Evolutionary conservation across 2,888 invertebrate species (phyloP).

Genomic region (Andricus curvator): DNA sequence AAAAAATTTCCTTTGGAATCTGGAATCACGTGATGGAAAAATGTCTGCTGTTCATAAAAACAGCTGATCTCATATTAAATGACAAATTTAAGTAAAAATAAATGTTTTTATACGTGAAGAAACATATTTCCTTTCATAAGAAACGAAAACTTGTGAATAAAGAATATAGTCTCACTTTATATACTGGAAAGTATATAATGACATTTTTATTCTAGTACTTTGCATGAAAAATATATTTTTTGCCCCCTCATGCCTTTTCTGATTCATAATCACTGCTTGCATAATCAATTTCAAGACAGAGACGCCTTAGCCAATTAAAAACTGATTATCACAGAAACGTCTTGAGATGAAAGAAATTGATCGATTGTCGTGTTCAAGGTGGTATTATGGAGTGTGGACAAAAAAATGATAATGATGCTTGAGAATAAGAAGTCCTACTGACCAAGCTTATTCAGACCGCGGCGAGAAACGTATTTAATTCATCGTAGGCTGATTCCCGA

Average conservation of each 20-base stretch:
- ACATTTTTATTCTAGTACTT: background rate
- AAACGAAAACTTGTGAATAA: background rate
- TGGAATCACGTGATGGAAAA: no score
- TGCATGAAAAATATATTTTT: conserved; percentile 9
- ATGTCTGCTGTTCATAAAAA: background rate
- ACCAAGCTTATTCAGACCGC: conserved; percentile 11
- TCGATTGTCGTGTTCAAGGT: conserved; percentile 35
- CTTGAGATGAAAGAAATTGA: conserved; percentile 32
- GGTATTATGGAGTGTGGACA: conserved; percentile 12
- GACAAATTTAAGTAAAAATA: no score
- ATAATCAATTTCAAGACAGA: conserved; percentile 19
- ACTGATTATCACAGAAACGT: conserved; percentile 11
- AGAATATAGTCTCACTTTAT: background rate
- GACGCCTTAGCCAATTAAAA: conserved; percentile 18
- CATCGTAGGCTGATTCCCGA: conserved; percentile 2
- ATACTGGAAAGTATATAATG: background rate
- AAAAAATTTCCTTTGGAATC: background rate
- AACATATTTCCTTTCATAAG: background rate
- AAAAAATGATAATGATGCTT: conserved; percentile 22
- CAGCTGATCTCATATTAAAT: no score
- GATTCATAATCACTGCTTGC: background rate
- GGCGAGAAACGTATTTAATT: conserved; percentile 12
- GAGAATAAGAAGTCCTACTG: background rate
- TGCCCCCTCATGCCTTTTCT: background rate
- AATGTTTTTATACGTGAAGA: no score